These are phyloP conservation scores for Botrylloides violaceus DNA, from an alignment of 23 tunicate species.

Conservation along the genomic window DNA sequence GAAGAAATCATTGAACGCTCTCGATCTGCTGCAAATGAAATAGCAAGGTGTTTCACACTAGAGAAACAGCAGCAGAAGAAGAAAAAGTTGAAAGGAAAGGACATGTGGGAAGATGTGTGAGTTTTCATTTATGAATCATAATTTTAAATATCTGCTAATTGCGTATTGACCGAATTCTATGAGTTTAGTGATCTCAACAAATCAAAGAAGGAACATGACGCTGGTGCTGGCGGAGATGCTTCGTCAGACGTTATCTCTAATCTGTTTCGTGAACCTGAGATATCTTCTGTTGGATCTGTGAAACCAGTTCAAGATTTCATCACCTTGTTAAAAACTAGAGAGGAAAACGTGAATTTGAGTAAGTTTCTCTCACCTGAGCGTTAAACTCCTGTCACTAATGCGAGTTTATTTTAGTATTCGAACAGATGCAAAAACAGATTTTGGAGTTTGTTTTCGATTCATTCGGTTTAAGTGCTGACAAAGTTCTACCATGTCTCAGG, in stretches of 20 bases:
- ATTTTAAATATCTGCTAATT: no score
- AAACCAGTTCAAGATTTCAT: conserved; percentile 45
- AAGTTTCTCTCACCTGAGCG: background rate
- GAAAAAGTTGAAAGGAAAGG: background rate
- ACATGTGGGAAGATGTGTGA: conserved; percentile 10
- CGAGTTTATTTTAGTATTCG: conserved; percentile 7
- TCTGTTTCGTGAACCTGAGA: conserved; percentile 7
- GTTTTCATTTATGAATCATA: background rate
- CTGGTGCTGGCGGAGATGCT: background rate
- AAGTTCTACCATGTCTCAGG: conserved; percentile 33
- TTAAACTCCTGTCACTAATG: background rate
- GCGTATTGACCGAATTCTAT: background rate
- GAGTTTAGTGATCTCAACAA: background rate
- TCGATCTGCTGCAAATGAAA: background rate
- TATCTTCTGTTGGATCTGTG: conserved; percentile 40
- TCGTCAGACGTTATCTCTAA: background rate
- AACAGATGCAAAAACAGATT: conserved; percentile 34
- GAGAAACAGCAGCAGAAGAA: background rate
- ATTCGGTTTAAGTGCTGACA: conserved; percentile 22
- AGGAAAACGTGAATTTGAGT: background rate
- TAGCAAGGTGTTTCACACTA: conserved; percentile 4
- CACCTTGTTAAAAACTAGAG: background rate
- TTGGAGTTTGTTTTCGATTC: conserved; percentile 32
- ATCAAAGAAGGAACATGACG: background rate
- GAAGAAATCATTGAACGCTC: background rate